Conservation (phyloP, 2,797 vertebrate genomes). For the Neosilurus hyrtlii region DNA sequence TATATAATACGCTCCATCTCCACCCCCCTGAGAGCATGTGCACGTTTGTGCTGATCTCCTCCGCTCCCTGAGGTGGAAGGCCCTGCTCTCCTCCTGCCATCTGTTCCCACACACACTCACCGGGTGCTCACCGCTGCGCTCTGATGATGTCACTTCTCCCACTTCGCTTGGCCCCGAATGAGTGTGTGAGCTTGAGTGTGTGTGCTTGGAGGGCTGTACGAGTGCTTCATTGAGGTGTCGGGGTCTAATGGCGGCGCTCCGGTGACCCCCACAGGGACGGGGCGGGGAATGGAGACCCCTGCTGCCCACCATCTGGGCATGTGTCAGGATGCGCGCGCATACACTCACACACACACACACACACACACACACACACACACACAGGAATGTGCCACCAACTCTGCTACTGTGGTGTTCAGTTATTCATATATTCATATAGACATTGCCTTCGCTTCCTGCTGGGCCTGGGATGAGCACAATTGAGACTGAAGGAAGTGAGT, state of each 20-base stretch:
- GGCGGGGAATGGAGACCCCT: conserved; percentile 56
- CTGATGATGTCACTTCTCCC: conserved; percentile 38
- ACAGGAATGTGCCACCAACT: conserved; percentile 56
- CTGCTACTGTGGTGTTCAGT: conserved; percentile 69
- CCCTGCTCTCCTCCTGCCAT: conserved; percentile 44
- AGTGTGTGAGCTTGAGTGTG: background rate
- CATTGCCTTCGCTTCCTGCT: conserved; percentile 72
- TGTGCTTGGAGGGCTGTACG: background rate
- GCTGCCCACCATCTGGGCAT: conserved; percentile 74
- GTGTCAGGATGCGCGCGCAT: conserved; percentile 61
- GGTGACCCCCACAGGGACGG: conserved; percentile 56
- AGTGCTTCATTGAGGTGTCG: background rate
- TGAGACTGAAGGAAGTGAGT: background rate
- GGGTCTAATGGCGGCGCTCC: conserved; percentile 59
- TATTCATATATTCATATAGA: conserved; percentile 78
- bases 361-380: conserved; percentile 56
- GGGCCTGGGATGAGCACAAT: conserved; percentile 33
- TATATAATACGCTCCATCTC: background rate
- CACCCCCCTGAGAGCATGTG: background rate
- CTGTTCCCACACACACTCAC: conserved; percentile 45
- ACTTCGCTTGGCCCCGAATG: conserved; percentile 19
- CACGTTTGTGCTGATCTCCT: conserved; percentile 26
- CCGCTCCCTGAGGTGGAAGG: conserved; percentile 37
- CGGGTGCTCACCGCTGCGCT: conserved; percentile 26
- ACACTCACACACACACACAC: conserved; percentile 58